Base-by-base conservation (phyloP, 23 tunicate species). In the Corella eumyota region DNA sequence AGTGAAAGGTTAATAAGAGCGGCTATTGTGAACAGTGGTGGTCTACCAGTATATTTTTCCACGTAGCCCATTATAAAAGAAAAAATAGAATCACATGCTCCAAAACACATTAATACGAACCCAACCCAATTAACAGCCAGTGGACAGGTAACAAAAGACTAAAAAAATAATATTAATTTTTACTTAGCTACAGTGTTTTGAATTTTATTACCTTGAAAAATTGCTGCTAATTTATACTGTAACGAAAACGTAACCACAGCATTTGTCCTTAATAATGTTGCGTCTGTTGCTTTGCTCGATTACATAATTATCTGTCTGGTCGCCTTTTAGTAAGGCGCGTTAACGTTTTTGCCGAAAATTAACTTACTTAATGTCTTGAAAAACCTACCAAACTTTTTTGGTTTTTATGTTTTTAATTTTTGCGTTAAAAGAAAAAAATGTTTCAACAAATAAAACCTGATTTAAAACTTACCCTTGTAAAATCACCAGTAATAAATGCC, bases 51-150 rank as follows among this genome's bases (percentile, higher is more conserved):
- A 62, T 86, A 72, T 47, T 86, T 86, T 45, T 86, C 95, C 32
- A 66, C 53, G 22, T 76, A 48, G 15, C 95, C 95, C 30, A 71
- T 68, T 4, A 71, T 13, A 44, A 86, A 72, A 21, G 95, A 86
- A 65, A 64, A 86, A n/a, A 72, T 52, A 0, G 95, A 71, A 65
- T 86, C 80, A 33, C 75, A 71, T 13, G 71, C 85, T 30, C 95
- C 95, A 50, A 29, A 86, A 64, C 95, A 86, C 0, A 86, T 86
- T 66, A 86, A 37, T 17, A 86, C 79, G 58, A 86, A 86, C n/a
- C 95, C 95, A 19, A 86, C 79, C 95, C 95, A 86, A 66, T 86
- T 86, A 57, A 86, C 85, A 0, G 76, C 95, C 1, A 86, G 74
- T 6, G 95, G 95, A 35, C 95, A 86, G 6, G 86, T 77, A 4